Conservation (phyloP, 1,140 invertebrate genomes). For the Drosophila malerkotliana region DNA sequence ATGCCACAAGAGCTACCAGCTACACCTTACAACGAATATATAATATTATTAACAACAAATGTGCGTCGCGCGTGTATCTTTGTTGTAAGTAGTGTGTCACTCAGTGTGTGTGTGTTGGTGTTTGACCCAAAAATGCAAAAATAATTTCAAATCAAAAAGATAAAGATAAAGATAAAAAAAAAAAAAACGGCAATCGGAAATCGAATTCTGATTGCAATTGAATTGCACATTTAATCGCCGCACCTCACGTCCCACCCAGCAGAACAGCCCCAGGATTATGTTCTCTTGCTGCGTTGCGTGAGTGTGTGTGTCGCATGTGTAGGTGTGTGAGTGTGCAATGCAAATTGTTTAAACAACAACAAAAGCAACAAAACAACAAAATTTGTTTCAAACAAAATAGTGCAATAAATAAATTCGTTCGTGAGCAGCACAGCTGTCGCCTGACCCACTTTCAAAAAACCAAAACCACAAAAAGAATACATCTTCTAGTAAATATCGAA, state of each 20-base stretch:
- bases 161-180: background rate
- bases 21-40: slow-evolving; percentile 34
- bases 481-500: background rate
- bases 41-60: slow-evolving; percentile 53
- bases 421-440: slow-evolving; percentile 1
- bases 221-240: slow-evolving; percentile 14
- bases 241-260: slow-evolving; percentile 55
- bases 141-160: background rate
- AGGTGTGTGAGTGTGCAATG: slow-evolving; percentile 14
- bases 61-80: slow-evolving; percentile 27
- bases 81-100: too few species aligned
- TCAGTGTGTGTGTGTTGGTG: slow-evolving; percentile 30
- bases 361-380: background rate
- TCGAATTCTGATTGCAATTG: slow-evolving; percentile 26
- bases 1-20: slow-evolving; percentile 14
- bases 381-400: slow-evolving; percentile 31
- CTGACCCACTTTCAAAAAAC: slow-evolving; percentile 39
- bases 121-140: slow-evolving; percentile 43
- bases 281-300: slow-evolving; percentile 77
- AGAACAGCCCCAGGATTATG: slow-evolving; percentile 84
- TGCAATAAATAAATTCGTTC: slow-evolving; percentile 10
- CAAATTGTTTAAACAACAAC: slow-evolving; percentile 46
- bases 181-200: too few species aligned
- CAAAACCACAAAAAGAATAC: slow-evolving; percentile 19
- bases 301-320: slow-evolving; percentile 32